Evolutionary conservation across 2,797 vertebrate genomes (phyloP), one percentile per base, ranked within the genome.

Genomic region (Phrynocephalus vlangalii): DNA sequence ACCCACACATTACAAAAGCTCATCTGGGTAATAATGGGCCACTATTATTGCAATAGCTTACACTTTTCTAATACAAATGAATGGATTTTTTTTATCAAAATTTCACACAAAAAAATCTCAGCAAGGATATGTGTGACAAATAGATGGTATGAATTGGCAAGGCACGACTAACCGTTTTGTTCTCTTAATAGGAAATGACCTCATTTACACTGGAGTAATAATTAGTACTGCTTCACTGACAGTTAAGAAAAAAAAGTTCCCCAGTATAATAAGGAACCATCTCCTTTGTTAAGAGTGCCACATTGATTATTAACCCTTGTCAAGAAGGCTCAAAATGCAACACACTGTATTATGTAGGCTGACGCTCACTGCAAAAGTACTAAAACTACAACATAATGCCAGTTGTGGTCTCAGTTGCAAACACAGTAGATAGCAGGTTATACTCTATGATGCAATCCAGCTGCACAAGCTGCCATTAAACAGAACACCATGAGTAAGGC

Each of bases 201-300:
- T 97, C 97, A 97, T 97, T 97, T 97, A 97, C 97, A 97, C 97
- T 97, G 96, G 96, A 97, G 96, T 97, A 97, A 97, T 97, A 97
- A 97, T 97, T 97, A 97, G 97, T 97, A 97, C 96, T 97, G 97
- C 97, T 97, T 97, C 96, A 95, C 96, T 97, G 97, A 97, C 97
- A 97, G 97, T 97, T 97, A 97, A 97, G 97, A 91, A 94, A 96
- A 96, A 97, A 97, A 97, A 97, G 96, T 97, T 98, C 98, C 97
- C 96, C 96, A 96, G 96, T 97, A 97, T 98, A 98, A 99, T 98
- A 98, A 98, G 98, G 96, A 96, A 96, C 96, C 95, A 95, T 97
- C 95, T 96, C 96, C 95, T 97, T 97, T 97, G 97, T 97, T 96
- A 95, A 95, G 88, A 93, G 95, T 94, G 95, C 95, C 96, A 96